These are phyloP conservation scores for Furnarius figulus DNA, from an alignment of 2,113 vertebrate genomes.

Conservation along the genomic window DNA sequence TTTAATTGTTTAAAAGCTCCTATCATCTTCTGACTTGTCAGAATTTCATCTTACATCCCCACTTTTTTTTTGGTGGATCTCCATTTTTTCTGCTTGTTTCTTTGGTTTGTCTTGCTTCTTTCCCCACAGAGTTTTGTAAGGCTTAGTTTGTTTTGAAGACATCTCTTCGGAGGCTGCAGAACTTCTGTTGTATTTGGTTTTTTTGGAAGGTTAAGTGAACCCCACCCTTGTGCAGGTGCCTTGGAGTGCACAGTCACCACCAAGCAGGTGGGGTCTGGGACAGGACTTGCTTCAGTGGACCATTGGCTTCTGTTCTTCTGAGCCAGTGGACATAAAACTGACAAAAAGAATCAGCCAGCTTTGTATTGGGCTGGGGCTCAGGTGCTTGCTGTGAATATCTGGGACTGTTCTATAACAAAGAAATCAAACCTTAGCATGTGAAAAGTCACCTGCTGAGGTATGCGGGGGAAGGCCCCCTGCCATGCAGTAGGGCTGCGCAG, in stretches of 20 bases:
- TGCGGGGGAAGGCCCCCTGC: neutral
- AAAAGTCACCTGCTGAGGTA: neutral
- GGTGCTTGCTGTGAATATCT: neutral
- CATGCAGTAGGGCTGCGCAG: neutral
- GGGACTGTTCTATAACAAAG: neutral
- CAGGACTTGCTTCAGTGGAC: neutral
- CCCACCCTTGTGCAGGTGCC: neutral
- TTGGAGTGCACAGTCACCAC: neutral
- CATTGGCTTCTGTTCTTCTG: neutral
- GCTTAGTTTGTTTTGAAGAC: neutral
- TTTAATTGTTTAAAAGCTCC: neutral
- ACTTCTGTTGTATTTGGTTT: neutral
- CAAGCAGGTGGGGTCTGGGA: too few relatives aligned
- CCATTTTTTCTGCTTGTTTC: neutral
- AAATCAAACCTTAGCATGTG: neutral
- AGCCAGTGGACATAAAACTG: neutral
- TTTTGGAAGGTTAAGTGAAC: neutral
- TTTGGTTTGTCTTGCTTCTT: neutral
- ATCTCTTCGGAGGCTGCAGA: neutral
- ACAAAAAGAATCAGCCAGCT: neutral
- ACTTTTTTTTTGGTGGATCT: neutral
- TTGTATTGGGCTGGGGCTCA: neutral
- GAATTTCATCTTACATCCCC: neutral
- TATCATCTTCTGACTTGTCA: neutral
- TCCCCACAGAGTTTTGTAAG: neutral